Base-by-base conservation (phyloP, 2,797 vertebrate genomes). In the Australoheros facetus region DNA sequence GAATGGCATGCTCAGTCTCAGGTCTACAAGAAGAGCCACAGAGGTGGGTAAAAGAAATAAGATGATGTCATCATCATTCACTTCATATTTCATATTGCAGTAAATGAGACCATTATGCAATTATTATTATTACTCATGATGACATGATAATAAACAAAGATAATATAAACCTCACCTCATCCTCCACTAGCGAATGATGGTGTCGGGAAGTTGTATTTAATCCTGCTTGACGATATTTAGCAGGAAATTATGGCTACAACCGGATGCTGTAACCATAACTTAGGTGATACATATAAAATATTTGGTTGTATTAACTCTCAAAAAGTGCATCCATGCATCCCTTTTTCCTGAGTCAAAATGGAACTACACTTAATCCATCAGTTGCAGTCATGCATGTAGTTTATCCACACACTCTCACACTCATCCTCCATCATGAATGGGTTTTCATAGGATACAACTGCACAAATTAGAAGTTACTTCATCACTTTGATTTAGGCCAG, bases 401-500 rank as follows among this genome's bases (percentile, higher is more conserved):
- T 48, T 32, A 58, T 53, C 57, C 58, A 32, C 55, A 75, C 56
- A 69, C 5, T 28, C 30, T 60, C 34, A 37, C 80, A 66, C 39
- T 77, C 30, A 77, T 73, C 83, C 30, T 71, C 64, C 4, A 30
- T 54, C 42, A 55, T 23, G 14, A 82, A 82, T 57, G 30, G n/a
- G 21, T 64, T 72, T 86, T 69, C n/a, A 58, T 75, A 34, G 57
- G 16, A 37, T n/a, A 75, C 39, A 80, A 75, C 26, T n/a, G 28
- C 28, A 14, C 59, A 71, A 80, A 88, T 86, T 74, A 87, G 64
- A 87, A 59, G 58, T 76, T 74, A 72, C 60, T 86, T 73, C 37
- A 73, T 88, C 83, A 59, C 70, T 84, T 55, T 75, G 77, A 87
- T 85, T 60, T 76, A 34, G 34, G 13, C 53, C n/a, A 23, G 71